Base-by-base conservation (phyloP, 92 coral and sea anemone genomes). In the Porites cylindrica region DNA sequence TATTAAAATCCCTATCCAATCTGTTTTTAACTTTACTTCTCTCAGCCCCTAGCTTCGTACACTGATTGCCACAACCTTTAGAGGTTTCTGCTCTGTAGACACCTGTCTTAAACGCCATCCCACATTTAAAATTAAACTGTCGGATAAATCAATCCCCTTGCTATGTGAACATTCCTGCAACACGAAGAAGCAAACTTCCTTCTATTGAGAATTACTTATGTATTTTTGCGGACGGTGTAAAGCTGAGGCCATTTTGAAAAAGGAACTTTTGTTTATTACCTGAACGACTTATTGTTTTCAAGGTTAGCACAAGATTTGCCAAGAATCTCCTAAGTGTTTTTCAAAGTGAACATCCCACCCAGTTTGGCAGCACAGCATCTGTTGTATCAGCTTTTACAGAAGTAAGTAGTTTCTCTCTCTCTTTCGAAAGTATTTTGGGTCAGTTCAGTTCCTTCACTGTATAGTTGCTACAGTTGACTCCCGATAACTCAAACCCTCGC, bases 251-350 rank as follows among this genome's bases (percentile, higher is more conserved):
- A 38, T 38, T 38, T 38, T 38, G 47, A 38, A 38, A 38, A 38
- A 38, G 47, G 47, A 67, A 14, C 24, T 14, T n/a, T 38, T 26
- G 18, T 32, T 21, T 19, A 19, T 47, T 47, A 10, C 73, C 20
- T 38, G 43, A 65, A 1, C 6, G 1, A 18, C 6, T 19, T 38
- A 13, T 51, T 23, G 9, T 62, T 20, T 62, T 7, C 6, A 85
- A 97, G 99, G 99, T 97, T 21, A 97, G 99, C 81, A 93, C 99
- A 18, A 95, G 91, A 75, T 97, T 97, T 70, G 99, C 99, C 20
- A 93, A 92, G 75, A 98, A 92, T 79, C 93, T 97, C 7, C 92
- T 97, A 58, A 86, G 86, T 21, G 96, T 97, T 59, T 97, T 97
- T 78, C 94, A 97, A 86, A 92, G 91, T n/a, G 98, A 97, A 61